Conservation (phyloP, 92 coral and sea anemone genomes). For the Parazoanthus atlanticus region DNA sequence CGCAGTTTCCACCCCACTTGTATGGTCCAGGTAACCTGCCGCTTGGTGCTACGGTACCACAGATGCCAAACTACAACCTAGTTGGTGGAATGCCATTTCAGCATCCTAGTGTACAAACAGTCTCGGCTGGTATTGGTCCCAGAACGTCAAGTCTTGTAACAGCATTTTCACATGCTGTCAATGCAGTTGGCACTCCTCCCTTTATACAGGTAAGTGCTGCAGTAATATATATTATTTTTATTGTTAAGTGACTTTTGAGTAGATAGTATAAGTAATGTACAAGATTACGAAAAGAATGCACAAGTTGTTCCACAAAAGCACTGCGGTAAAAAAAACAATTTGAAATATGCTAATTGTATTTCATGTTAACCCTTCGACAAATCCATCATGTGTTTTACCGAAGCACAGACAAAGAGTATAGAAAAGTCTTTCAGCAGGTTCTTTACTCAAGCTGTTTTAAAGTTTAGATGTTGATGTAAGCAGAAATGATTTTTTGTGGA, state of each 20-base stretch:
- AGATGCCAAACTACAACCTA: conserved; percentile 46
- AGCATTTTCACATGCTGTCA: conserved; percentile 56
- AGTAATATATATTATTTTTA: background rate
- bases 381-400: no score
- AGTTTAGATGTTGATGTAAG: no score
- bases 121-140: conserved; percentile 79
- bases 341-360: no score
- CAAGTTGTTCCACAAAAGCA: no score
- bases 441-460: no score
- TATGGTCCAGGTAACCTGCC: conserved; percentile 60
- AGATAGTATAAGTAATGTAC: background rate
- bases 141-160: conserved; percentile 78
- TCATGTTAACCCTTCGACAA: no score
- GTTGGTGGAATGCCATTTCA: conserved; percentile 34
- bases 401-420: no score
- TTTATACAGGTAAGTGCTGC: conserved; percentile 28
- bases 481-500: no score
- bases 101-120: conserved; percentile 77
- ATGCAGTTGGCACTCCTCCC: conserved; percentile 46
- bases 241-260: background rate
- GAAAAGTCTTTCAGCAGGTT: no score
- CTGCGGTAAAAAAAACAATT: no score
- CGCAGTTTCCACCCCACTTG: conserved; percentile 29
- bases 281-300: background rate
- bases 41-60: conserved; percentile 41